Percentiles rank a stretch among this genome's conserved stretches.
Conservation (phyloP, 2,888 invertebrate species). For the Acanthosepion lycidas region DNA sequence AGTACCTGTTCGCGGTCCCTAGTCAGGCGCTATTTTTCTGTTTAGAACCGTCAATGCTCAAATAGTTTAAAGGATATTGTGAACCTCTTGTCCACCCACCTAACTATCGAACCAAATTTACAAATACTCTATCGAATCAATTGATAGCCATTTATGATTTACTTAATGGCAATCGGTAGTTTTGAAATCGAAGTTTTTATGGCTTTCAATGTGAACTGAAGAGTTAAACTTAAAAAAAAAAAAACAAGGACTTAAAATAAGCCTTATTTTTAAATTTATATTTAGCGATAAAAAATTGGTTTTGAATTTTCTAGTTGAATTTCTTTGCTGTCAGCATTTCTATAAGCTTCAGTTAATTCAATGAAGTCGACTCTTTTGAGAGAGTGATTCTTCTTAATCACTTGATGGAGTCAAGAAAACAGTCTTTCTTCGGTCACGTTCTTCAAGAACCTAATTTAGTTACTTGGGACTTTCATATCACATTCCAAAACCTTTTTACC, state of each 20-base stretch:
- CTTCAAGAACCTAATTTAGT: not conserved
- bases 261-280: not conserved
- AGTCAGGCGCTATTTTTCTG: too few species aligned
- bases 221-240: not conserved
- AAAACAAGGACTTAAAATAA: not conserved
- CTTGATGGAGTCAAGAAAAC: not conserved
- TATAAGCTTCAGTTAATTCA: not conserved
- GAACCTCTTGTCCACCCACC: not conserved
- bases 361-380: not conserved
- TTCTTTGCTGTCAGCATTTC: not conserved
- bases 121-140: not conserved
- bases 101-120: not conserved
- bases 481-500: not conserved
- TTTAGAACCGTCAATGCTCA: too few species aligned
- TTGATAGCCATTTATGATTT: not conserved
- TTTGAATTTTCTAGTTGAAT: not conserved
- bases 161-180: not conserved
- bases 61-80: not conserved
- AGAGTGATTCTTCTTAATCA: not conserved
- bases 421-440: not conserved
- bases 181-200: not conserved
- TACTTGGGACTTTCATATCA: not conserved
- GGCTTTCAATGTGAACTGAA: not conserved
- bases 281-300: not conserved
- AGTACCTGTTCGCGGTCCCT: too few species aligned